These are phyloP conservation scores for Butorides virescens DNA, from an alignment of 2,113 vertebrate genomes.

Conservation along the genomic window DNA sequence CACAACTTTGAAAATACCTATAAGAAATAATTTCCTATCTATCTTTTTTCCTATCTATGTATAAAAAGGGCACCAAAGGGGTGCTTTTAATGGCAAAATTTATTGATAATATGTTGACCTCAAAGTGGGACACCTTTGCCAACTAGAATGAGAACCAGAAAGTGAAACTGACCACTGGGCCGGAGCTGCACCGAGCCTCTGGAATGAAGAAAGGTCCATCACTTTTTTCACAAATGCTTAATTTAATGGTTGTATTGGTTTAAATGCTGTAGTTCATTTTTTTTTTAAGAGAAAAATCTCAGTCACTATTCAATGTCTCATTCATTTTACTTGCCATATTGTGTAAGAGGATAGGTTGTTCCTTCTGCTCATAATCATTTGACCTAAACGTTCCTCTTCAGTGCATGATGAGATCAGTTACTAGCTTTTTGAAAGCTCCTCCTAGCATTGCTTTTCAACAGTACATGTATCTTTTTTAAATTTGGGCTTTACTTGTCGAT, in stretches of 20 bases:
- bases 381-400: not conserved
- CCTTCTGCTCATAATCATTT: not conserved
- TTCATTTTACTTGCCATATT: not conserved
- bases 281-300: no score
- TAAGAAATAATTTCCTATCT: not conserved
- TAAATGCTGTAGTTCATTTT: not conserved
- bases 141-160: not conserved
- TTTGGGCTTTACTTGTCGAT: not conserved
- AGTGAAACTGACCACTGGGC: not conserved
- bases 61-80: not conserved
- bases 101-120: rapidly evolving
- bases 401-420: not conserved
- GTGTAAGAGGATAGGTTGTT: not conserved
- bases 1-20: not conserved
- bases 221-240: not conserved
- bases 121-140: not conserved
- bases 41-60: rapidly evolving
- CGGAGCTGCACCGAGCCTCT: not conserved
- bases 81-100: not conserved
- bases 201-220: rapidly evolving
- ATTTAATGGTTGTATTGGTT: not conserved
- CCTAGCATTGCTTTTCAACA: not conserved
- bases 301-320: not conserved
- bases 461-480: not conserved
- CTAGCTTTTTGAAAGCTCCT: not conserved